phyloP scores from a whole-genome alignment of 2,888 invertebrate species.

The Cosmia pyralina region DNA sequence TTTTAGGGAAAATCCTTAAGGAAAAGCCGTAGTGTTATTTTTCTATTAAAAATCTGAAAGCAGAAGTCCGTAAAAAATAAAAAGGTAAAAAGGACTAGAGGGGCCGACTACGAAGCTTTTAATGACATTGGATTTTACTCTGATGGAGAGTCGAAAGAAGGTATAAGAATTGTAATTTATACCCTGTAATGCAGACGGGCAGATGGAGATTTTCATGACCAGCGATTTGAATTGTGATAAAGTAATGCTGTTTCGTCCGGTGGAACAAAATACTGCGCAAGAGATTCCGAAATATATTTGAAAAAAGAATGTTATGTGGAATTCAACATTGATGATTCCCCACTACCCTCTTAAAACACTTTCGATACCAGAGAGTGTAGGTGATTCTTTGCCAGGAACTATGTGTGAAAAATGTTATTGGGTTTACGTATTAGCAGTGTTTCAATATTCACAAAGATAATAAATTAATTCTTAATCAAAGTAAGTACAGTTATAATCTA shows the following conservation, averaged over 20 bases:
- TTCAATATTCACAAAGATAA: neutral
- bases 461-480: neutral
- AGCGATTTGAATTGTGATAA: neutral
- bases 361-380: no score
- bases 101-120: constrained; percentile 50
- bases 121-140: constrained; percentile 62
- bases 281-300: neutral
- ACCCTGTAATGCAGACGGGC: neutral
- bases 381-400: neutral
- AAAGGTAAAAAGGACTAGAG: constrained; percentile 52
- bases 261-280: neutral
- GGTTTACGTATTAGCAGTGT: no score
- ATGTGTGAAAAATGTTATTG: neutral
- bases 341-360: neutral
- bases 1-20: constrained; percentile 9
- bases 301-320: neutral
- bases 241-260: neutral
- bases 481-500: constrained; percentile 1
- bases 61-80: constrained; percentile 56
- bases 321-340: no score
- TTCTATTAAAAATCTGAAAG: constrained; percentile 61
- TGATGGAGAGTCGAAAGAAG: constrained; percentile 24
- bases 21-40: constrained; percentile 44
- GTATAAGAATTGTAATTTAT: constrained; percentile 38
- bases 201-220: neutral